Percentiles rank a stretch among this genome's conserved stretches.
Evolutionary conservation across 2,888 invertebrate species (phyloP).

Genomic region (Orthonychiurus folsomi): DNA sequence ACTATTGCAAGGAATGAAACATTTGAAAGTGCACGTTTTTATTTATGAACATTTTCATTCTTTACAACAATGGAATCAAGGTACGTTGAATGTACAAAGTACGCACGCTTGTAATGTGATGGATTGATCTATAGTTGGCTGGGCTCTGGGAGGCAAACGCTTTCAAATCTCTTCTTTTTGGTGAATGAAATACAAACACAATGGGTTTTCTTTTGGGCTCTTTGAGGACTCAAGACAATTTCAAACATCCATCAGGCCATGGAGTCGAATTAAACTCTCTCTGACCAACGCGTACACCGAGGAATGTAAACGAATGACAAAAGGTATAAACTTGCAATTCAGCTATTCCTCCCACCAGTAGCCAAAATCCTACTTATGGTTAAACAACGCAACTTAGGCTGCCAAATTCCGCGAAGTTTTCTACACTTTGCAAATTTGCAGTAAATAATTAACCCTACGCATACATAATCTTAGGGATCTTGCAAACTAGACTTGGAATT

Average conservation of each 20-base stretch:
- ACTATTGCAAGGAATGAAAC: too few species aligned
- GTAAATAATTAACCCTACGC: too few species aligned
- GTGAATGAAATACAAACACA: background rate
- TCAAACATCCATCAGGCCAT: background rate
- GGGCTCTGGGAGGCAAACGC: background rate
- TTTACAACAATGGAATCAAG: background rate
- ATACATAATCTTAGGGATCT: too few species aligned
- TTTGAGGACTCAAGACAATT: background rate
- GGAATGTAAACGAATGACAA: background rate
- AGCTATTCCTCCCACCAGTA: too few species aligned
- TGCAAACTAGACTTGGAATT: too few species aligned
- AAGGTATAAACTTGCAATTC: too few species aligned
- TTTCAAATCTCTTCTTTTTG: background rate
- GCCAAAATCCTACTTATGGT: too few species aligned
- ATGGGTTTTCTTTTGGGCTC: background rate
- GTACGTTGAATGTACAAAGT: background rate
- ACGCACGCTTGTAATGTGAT: too few species aligned
- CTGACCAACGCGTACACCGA: background rate
- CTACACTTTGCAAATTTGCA: too few species aligned
- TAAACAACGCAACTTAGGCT: too few species aligned
- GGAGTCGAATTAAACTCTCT: background rate
- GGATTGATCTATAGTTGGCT: background rate
- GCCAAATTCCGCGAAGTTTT: too few species aligned
- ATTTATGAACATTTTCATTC: background rate
- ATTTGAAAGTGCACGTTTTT: conserved; percentile 1